Percentiles rank a stretch among this genome's conserved stretches.
These are phyloP conservation scores for Danaus plexippus DNA, from an alignment of 1,140 invertebrate genomes.

Conservation along the genomic window DNA sequence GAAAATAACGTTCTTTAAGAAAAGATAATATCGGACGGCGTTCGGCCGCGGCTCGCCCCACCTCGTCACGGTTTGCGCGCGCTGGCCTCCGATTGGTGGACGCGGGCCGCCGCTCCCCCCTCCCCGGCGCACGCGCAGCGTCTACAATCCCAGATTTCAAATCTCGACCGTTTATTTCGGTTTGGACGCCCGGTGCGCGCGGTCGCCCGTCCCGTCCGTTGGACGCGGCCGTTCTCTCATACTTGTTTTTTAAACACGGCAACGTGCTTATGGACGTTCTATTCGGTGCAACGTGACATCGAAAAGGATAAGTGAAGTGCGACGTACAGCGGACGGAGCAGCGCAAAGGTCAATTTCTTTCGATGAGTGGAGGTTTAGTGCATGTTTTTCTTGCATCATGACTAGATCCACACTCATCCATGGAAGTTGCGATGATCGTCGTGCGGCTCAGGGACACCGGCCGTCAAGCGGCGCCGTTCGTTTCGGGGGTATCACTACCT, in stretches of 20 bases:
- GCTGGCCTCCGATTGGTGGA: conserved; percentile 44
- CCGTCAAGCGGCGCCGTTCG: conserved; percentile 32
- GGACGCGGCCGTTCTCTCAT: conserved; percentile 28
- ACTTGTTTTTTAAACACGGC: conserved; percentile 52
- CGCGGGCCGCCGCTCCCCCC: conserved; percentile 17
- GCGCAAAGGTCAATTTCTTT: conserved; percentile 67
- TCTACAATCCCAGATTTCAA: conserved; percentile 66
- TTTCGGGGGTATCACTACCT: conserved; percentile 51
- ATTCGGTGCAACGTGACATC: conserved; percentile 63
- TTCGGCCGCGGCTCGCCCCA: conserved; percentile 41
- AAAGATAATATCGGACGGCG: conserved; percentile 56
- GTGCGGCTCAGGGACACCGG: conserved; percentile 24
- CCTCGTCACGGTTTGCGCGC: conserved; percentile 55
- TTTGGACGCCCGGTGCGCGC: conserved; percentile 46
- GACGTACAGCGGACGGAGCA: conserved; percentile 32
- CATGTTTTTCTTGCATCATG: conserved; percentile 68
- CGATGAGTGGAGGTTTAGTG: conserved; percentile 73
- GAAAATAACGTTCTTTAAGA: conserved; percentile 64
- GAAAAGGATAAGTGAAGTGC: conserved; percentile 61
- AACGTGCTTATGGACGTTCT: conserved; percentile 59
- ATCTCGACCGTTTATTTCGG: conserved; percentile 71
- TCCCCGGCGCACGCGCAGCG: conserved; percentile 56
- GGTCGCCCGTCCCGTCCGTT: conserved; percentile 35
- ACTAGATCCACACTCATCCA: conserved; percentile 75
- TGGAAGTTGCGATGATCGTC: conserved; percentile 67